A percentile compares a stretch with the other conserved stretches of the same genome.
Conservation (phyloP, 1,140 invertebrate species). For the Eriocheir sinensis region DNA sequence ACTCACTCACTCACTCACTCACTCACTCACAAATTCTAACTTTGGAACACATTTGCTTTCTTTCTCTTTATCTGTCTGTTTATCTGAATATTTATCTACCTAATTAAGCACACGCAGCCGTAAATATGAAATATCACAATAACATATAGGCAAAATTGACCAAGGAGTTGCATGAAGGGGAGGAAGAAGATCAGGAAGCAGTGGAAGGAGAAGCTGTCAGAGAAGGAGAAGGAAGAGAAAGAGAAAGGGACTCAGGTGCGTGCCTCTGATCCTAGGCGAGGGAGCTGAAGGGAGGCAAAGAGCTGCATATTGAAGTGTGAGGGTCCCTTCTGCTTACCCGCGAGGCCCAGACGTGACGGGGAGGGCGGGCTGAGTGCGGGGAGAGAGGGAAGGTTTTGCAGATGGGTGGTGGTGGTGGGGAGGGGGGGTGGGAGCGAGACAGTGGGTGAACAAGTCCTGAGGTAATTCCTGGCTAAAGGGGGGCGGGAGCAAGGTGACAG, state of each 20-base stretch:
- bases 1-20: slow-evolving; percentile 6
- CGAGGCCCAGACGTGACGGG: neutral
- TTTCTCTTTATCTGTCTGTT: too few relatives aligned
- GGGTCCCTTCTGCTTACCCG: slow-evolving; percentile 1
- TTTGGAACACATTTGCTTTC: too few relatives aligned
- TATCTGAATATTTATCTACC: too few relatives aligned
- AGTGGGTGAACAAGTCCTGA: neutral
- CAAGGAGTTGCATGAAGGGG: neutral
- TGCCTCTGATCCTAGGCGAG: neutral
- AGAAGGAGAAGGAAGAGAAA: slow-evolving; percentile 2
- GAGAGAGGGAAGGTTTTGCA: too few relatives aligned
- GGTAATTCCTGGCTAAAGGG: too few relatives aligned
- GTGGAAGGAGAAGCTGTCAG: neutral
- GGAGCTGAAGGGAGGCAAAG: neutral
- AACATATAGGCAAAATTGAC: neutral
- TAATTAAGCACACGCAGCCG: too few relatives aligned
- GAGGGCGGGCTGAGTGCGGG: neutral
- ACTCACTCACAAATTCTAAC: neutral
- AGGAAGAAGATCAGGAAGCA: neutral
- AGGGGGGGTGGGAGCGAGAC: too few relatives aligned
- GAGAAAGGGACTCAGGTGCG: neutral
- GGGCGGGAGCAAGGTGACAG: neutral
- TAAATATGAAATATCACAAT: neutral
- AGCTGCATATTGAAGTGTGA: slow-evolving; percentile 30
- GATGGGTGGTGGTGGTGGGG: neutral